A percentile compares a stretch with the other conserved stretches of the same genome.
These are phyloP conservation scores for Cotesia congregata DNA, from an alignment of 2,888 invertebrate genomes.

Conservation along the genomic window DNA sequence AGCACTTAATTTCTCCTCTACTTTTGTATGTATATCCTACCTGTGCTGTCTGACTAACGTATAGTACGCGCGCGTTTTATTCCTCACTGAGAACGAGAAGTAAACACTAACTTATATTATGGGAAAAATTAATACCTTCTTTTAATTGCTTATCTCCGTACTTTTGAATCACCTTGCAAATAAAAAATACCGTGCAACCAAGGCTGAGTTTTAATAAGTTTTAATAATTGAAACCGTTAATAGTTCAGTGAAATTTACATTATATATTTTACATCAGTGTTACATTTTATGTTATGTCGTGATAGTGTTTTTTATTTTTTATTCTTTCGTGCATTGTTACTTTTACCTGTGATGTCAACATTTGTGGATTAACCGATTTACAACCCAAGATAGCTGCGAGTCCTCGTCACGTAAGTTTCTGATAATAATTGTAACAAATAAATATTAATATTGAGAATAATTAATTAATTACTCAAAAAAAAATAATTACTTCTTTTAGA, in stretches of 20 bases:
- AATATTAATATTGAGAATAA: no score
- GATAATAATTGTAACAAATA: no score
- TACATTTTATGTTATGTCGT: neutral
- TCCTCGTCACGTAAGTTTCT: neutral
- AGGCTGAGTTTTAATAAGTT: neutral
- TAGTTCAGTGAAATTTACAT: neutral
- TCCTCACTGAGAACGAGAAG: neutral
- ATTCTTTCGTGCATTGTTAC: no score
- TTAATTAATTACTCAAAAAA: no score
- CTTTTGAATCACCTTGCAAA: neutral
- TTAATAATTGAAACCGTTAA: neutral
- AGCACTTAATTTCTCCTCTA: constrained; percentile 26
- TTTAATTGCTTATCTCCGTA: neutral
- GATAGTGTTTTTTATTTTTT: neutral
- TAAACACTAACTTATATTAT: neutral
- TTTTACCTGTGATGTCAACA: neutral
- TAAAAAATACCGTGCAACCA: neutral
- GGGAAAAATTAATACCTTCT: neutral
- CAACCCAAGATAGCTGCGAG: neutral
- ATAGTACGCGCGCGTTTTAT: constrained; percentile 38
- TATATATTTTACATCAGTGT: no score
- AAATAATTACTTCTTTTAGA: no score
- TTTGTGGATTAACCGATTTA: neutral
- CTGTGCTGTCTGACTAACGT: constrained; percentile 29
- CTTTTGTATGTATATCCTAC: constrained; percentile 13